Conservation (phyloP, 2,797 vertebrate species). For the Pygocentrus nattereri region DNA sequence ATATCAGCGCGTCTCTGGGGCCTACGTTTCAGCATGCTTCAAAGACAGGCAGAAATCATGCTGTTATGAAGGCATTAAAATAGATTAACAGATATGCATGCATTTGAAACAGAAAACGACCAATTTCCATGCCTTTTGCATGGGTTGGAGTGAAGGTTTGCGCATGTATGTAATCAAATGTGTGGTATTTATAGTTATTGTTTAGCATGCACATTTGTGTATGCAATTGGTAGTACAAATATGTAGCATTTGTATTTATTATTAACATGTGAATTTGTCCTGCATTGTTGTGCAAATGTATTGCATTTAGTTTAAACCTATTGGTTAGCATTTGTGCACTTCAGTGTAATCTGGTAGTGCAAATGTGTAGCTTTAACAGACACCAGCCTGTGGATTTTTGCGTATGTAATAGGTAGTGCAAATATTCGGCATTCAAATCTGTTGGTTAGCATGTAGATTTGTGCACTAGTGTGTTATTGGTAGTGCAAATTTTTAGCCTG, state of each 20-base stretch:
- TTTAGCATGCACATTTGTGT: background rate
- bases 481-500: too few relatives aligned
- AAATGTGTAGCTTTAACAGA: background rate
- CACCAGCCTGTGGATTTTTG: background rate
- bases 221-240: background rate
- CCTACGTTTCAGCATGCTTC: conserved; percentile 52
- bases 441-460: too few relatives aligned
- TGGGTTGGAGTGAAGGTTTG: background rate
- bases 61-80: conserved; percentile 52
- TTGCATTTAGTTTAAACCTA: background rate
- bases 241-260: background rate
- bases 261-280: background rate
- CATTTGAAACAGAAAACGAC: conserved; percentile 42
- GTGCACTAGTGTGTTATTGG: too few relatives aligned
- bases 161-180: background rate
- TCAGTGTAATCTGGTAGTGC: background rate
- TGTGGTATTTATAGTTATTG: background rate
- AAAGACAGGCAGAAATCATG: conserved; percentile 54
- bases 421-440: too few relatives aligned
- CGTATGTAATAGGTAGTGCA: background rate
- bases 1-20: conserved; percentile 54
- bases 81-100: conserved; percentile 52
- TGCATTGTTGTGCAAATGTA: background rate
- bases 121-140: conserved; percentile 26
- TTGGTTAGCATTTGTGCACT: background rate